Evolutionary conservation across 2,113 vertebrate genomes (phyloP).

Genomic region (Morone chrysops): DNA sequence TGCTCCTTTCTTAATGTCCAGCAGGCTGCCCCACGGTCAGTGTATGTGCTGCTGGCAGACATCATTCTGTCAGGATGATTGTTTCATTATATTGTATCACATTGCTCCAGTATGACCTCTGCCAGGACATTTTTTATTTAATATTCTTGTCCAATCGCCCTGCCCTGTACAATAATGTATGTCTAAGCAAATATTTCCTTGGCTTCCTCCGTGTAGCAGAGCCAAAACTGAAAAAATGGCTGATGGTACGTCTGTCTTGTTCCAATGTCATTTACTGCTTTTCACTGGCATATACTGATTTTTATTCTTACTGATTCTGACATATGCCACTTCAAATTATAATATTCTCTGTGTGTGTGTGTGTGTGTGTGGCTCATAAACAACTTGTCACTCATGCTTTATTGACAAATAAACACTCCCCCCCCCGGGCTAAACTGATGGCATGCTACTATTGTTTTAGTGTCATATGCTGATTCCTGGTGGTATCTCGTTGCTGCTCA

Average conservation of each 20-base stretch:
- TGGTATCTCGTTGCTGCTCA: not conserved
- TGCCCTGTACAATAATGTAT: not conserved
- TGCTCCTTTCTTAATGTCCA: not conserved
- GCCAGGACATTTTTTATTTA: not conserved
- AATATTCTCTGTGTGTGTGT: too few species aligned
- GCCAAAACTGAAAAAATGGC: not conserved
- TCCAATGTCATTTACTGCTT: too few species aligned
- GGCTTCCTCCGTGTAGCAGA: not conserved
- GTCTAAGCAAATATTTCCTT: not conserved
- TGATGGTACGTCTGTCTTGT: not conserved
- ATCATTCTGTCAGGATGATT: not conserved
- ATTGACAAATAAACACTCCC: too few species aligned
- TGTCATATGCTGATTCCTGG: not conserved
- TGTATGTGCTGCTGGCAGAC: constrained; percentile 4
- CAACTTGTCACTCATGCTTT: too few species aligned
- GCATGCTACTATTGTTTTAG: not conserved
- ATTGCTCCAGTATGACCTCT: not conserved
- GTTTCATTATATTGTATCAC: constrained; percentile 6
- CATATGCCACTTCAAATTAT: not conserved
- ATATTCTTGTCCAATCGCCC: not conserved
- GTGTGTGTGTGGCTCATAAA: too few species aligned
- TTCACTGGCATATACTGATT: too few species aligned
- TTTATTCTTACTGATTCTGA: not conserved
- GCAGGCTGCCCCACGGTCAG: not conserved
- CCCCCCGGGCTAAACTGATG: not conserved